phyloP scores from a whole-genome alignment of 2,888 invertebrate genomes.

The Scaptomyza tumidula region DNA sequence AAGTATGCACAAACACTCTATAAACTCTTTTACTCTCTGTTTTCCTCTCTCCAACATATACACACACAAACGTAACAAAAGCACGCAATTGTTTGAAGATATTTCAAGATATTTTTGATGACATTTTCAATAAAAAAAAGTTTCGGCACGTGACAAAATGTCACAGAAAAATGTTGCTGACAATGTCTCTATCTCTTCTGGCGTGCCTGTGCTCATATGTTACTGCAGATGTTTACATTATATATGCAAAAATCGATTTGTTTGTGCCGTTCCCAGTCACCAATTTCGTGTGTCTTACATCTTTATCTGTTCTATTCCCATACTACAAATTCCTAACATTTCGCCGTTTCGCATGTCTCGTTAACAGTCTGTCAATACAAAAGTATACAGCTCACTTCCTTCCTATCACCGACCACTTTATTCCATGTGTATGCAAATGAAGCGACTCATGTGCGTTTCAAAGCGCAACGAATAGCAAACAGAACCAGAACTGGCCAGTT shows the following conservation, averaged over 20 bases:
- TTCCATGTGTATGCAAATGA: slow-evolving; percentile 58
- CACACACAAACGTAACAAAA: slow-evolving; percentile 16
- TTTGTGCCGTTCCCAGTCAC: slow-evolving; percentile 32
- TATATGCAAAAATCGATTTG: slow-evolving; percentile 68
- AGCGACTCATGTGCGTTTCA: slow-evolving; percentile 35
- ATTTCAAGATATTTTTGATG: slow-evolving; percentile 41
- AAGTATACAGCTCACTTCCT: slow-evolving; percentile 34
- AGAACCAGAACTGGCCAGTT: slow-evolving; percentile 35
- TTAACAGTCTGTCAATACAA: slow-evolving; percentile 53
- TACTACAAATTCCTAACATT: neutral
- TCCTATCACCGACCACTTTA: neutral
- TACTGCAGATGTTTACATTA: slow-evolving; percentile 12
- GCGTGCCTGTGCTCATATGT: slow-evolving; percentile 10
- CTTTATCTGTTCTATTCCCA: slow-evolving; percentile 31
- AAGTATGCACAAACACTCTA: slow-evolving; percentile 47
- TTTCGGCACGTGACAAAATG: slow-evolving; percentile 69
- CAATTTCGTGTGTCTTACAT: slow-evolving; percentile 52
- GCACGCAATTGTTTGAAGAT: slow-evolving; percentile 19
- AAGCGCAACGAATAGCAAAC: slow-evolving; percentile 20
- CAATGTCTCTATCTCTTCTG: slow-evolving; percentile 5
- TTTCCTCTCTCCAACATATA: neutral
- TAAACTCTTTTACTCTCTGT: neutral
- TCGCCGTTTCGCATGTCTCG: slow-evolving; percentile 12
- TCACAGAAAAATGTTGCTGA: slow-evolving; percentile 15
- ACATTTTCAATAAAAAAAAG: slow-evolving; percentile 63